Base-by-base conservation (phyloP, 2,888 invertebrate genomes). In the Criorhina ranunculi region DNA sequence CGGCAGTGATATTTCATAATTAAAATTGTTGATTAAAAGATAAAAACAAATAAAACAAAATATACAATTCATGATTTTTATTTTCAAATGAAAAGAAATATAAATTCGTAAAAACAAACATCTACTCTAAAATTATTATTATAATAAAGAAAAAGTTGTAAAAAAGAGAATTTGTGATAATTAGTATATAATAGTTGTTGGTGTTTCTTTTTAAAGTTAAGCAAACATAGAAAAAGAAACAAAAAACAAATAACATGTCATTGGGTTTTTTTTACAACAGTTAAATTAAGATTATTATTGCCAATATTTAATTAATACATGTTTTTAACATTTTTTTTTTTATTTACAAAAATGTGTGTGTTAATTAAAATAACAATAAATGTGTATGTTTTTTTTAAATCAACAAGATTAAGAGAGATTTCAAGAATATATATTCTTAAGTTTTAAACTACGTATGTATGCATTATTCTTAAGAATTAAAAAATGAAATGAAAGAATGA, bases 281-380 rank as follows among this genome's bases (percentile, higher is more conserved):
- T 72, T 66, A 82, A 77, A 82, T 70, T 82, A 82, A 72, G 37
- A 60, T 72, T 82, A 82, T 82, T 82, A 82, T 82, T 82, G 82
- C 82, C 77, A 82, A 82, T 82, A 64, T 66, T 82, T 82, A 82
- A 72, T 44, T 49, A 75, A 66, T 57, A 66, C 9, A 46, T 40
- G 0, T 42, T 70, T 35, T 44, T 35, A 24, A 57, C 46, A 42
- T 29, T 44, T 46, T 49, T 67, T 35, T 42, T 33, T 60, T 57
- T 82, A 82, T 82, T 70, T 77, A 82, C 77, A 82, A 77, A 81
- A 53, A 29, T 40, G 42, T 67, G 33, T 53, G 42, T 69, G 35
- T 72, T 59, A 37, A 59, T 76, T 51, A 69, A 60, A 77, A 69
- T 60, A 69, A 59, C 7, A 57, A 12, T 55, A 19, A 46, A 69